Evolutionary conservation across 2,797 vertebrate species (phyloP).

Genomic region (Pterois miles): DNA sequence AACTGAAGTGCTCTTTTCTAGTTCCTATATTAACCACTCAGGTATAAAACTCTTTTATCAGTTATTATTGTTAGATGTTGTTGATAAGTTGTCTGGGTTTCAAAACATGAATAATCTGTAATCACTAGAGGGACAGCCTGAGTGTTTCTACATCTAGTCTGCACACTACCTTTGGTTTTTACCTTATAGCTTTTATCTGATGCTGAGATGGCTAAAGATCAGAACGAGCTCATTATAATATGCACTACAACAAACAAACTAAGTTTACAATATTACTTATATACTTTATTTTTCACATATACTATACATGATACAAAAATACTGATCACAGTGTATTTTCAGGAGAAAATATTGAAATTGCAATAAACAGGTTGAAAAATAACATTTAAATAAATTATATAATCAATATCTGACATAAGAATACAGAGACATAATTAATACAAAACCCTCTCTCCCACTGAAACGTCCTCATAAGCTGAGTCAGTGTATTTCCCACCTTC

Average conservation of each 20-base stretch:
- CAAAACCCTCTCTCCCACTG: conserved; percentile 41
- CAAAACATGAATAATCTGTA: background rate
- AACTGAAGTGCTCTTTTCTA: background rate
- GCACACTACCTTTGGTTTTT: background rate
- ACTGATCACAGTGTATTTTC: conserved; percentile 96
- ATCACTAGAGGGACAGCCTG: background rate
- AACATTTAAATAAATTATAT: conserved; percentile 99
- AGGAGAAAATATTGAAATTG: conserved; percentile 87
- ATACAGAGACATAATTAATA: conserved; percentile 83
- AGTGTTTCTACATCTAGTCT: background rate
- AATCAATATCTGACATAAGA: conserved; percentile 91
- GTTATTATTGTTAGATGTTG: too few species aligned
- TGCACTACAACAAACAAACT: conserved; percentile 49
- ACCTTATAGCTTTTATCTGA: background rate
- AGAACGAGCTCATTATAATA: background rate
- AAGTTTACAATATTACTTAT: conserved; percentile 78
- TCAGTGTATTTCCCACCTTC: conserved; percentile 62
- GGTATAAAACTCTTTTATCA: background rate
- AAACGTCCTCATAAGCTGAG: conserved; percentile 38
- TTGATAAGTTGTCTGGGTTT: background rate
- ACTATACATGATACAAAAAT: conserved; percentile 97
- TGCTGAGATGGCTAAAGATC: background rate
- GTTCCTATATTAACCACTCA: background rate
- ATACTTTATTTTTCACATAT: conserved; percentile 93
- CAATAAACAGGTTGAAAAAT: conserved; percentile 91